Percentiles rank a stretch among this genome's conserved stretches.
Conservation (phyloP, 92 coral and sea anemone genomes). For the Actinernus sp. region DNA sequence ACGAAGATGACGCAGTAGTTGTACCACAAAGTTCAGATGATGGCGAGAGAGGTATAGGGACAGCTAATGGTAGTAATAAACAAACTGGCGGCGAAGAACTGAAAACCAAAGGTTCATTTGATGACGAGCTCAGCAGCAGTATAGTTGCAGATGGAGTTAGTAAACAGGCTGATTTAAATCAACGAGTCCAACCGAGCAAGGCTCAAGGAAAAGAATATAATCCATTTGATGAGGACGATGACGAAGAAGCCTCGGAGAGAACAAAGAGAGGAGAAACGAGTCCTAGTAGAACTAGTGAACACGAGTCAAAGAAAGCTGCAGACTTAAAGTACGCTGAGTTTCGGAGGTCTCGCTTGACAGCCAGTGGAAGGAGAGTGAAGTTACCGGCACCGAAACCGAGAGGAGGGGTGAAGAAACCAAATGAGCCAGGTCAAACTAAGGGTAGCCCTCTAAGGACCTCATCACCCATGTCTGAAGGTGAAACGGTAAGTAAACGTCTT, state of each 20-base stretch:
- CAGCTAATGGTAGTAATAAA: background rate
- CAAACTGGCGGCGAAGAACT: background rate
- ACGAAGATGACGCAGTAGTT: conserved; percentile 26
- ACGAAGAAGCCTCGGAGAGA: conserved; percentile 23
- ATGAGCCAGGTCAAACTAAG: too few relatives aligned
- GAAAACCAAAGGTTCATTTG: background rate
- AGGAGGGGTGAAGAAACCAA: conserved; percentile 30
- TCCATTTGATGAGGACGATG: conserved; percentile 88
- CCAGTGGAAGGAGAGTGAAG: conserved; percentile 39
- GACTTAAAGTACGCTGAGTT: too few relatives aligned
- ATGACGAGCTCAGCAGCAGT: too few relatives aligned
- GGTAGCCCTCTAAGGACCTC: too few relatives aligned
- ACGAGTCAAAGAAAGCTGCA: background rate
- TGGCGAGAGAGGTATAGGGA: background rate
- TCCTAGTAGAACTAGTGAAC: background rate
- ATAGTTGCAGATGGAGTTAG: background rate
- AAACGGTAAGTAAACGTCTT: too few relatives aligned
- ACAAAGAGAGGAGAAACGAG: conserved; percentile 4
- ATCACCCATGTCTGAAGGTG: too few relatives aligned
- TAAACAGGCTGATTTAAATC: background rate
- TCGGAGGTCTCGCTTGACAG: conserved; percentile 36
- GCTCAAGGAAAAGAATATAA: conserved; percentile 63
- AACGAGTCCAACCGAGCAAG: background rate
- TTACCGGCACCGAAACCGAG: conserved; percentile 45
- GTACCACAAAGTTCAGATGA: background rate